phyloP scores from a whole-genome alignment of 2,797 vertebrate genomes.

The Malurus leucopterus region DNA sequence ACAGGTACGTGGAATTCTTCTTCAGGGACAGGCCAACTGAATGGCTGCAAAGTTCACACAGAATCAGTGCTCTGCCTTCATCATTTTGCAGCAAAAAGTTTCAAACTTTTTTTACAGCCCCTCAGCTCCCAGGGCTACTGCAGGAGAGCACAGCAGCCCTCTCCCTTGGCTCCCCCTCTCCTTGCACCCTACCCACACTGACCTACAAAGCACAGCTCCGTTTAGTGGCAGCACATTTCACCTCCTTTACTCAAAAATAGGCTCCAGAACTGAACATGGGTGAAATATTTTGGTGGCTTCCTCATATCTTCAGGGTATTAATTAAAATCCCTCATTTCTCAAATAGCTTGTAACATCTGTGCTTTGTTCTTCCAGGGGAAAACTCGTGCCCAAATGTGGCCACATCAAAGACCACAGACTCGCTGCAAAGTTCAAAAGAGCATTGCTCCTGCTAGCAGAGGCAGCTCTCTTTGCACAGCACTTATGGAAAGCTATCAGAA shows the following conservation, averaged over 20 bases:
- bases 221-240: not conserved
- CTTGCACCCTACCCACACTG: not conserved
- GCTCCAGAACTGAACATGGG: not conserved
- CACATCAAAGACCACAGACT: conserved; percentile 3
- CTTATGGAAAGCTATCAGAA: not conserved
- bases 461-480: not conserved
- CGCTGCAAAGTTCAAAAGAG: not conserved
- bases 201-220: not conserved
- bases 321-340: conserved; percentile 9
- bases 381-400: not conserved
- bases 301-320: not conserved
- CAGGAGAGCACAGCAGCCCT: not conserved
- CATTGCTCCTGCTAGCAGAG: not conserved
- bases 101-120: not conserved
- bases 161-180: not conserved
- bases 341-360: not conserved
- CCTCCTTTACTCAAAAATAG: not conserved
- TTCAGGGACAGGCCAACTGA: not conserved
- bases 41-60: not conserved
- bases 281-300: not conserved
- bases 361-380: conserved; percentile 14
- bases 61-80: not conserved
- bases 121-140: rapidly evolving
- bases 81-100: not conserved
- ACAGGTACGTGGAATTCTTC: not conserved